phyloP scores from a whole-genome alignment of 2,888 invertebrate genomes.

The Exocentrus adspersus region DNA sequence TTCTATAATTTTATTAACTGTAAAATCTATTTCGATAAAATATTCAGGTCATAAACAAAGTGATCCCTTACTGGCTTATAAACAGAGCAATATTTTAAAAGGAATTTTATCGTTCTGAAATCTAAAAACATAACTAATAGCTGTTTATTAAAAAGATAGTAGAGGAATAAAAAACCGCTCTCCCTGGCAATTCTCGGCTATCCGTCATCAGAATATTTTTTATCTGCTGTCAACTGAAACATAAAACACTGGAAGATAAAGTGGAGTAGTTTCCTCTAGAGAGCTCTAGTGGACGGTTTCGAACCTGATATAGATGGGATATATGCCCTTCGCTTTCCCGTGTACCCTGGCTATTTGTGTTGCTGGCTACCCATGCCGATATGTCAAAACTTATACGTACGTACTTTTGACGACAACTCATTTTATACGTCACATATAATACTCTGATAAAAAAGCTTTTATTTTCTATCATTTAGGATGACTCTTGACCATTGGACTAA shows the following conservation, averaged over 20 bases:
- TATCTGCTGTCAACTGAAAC: conserved; percentile 64
- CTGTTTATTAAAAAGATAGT: conserved; percentile 61
- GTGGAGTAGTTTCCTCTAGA: conserved; percentile 62
- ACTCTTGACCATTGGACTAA: neutral
- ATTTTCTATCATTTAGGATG: conserved; percentile 2
- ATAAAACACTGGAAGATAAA: conserved; percentile 65
- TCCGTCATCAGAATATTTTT: conserved; percentile 64
- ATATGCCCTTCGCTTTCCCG: conserved; percentile 34
- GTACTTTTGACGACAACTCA: conserved; percentile 37
- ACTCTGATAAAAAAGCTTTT: conserved; percentile 6
- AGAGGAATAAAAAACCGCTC: conserved; percentile 56
- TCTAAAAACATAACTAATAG: conserved; percentile 57
- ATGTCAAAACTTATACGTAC: conserved; percentile 42
- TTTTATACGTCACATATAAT: conserved; percentile 34
- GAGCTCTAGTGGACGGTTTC: conserved; percentile 55
- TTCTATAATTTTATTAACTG: neutral
- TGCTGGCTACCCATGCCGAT: conserved; percentile 34
- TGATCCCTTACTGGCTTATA: conserved; percentile 33
- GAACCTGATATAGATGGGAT: conserved; percentile 58
- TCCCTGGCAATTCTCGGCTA: conserved; percentile 58
- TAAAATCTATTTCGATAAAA: conserved; percentile 1
- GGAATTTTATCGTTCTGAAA: conserved; percentile 46
- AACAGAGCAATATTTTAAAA: conserved; percentile 50
- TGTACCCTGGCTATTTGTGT: conserved; percentile 22
- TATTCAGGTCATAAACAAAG: conserved; percentile 15